Evolutionary conservation across 2,888 invertebrate species (phyloP).

Genomic region (Archaeoteleia sp.): DNA sequence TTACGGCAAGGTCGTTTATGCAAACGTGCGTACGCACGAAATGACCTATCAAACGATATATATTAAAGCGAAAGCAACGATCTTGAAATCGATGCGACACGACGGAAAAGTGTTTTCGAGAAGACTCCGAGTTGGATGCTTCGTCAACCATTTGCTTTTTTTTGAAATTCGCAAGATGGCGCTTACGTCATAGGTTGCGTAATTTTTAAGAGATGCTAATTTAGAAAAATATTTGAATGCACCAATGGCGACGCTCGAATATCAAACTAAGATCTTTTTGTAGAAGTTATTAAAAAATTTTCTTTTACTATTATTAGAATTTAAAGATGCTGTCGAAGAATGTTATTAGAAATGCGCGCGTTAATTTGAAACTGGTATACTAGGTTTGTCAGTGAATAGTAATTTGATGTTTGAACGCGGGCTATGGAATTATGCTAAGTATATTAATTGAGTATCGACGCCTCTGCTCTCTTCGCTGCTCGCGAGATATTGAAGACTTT

Average conservation of each 20-base stretch:
- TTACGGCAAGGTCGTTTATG: conserved; percentile 58
- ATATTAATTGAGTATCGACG: conserved; percentile 10
- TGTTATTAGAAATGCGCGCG: too few relatives aligned
- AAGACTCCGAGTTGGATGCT: conserved; percentile 3
- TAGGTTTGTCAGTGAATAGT: conserved; percentile 15
- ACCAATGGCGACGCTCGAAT: too few relatives aligned
- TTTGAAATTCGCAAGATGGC: not conserved
- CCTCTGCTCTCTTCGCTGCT: conserved; percentile 23
- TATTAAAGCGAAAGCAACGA: conserved; percentile 48
- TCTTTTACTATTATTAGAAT: too few relatives aligned
- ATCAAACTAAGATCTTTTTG: not conserved
- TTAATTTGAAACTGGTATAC: too few relatives aligned
- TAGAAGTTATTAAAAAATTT: not conserved
- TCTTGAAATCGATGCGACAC: conserved; percentile 37
- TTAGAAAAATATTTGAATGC: not conserved
- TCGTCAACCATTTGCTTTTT: conserved; percentile 5
- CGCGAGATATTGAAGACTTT: conserved; percentile 20
- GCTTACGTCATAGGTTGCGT: not conserved
- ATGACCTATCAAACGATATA: conserved; percentile 34
- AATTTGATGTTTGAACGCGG: conserved; percentile 9
- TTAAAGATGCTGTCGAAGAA: too few relatives aligned
- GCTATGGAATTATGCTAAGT: conserved; percentile 7
- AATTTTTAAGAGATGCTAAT: too few relatives aligned
- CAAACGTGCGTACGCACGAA: conserved; percentile 28
- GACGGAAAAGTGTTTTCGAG: conserved; percentile 28